phyloP scores from a whole-genome alignment of 2,113 vertebrate species.

The Peromyscus californicus region DNA sequence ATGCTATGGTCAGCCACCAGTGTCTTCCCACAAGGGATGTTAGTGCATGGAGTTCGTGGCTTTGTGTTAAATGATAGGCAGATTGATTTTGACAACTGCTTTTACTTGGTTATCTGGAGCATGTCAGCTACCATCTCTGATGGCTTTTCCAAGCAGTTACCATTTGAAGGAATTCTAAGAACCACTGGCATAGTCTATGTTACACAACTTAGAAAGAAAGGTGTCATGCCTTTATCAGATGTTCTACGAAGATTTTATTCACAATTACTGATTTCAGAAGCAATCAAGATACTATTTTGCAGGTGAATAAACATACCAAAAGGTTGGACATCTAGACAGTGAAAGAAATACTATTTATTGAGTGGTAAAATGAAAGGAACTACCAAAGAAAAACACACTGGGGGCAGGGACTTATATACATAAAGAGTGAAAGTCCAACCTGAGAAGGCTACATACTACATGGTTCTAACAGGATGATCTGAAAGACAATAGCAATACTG shows the following conservation, averaged over 20 bases:
- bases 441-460: background rate
- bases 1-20: background rate
- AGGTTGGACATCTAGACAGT: background rate
- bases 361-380: background rate
- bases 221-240: background rate
- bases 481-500: background rate
- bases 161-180: background rate
- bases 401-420: background rate
- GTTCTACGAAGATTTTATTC: background rate
- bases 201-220: background rate
- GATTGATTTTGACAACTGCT: background rate
- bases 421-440: background rate
- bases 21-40: rapidly evolving
- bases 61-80: background rate
- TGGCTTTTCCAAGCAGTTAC: background rate
- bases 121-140: background rate
- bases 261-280: background rate
- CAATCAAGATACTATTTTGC: background rate
- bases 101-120: background rate
- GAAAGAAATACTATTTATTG: background rate
- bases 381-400: background rate
- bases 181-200: background rate
- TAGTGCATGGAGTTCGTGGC: background rate
- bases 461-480: background rate
- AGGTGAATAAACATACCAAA: background rate